A percentile compares a stretch with the other conserved stretches of the same genome.
These are phyloP conservation scores for Sitta europaea DNA, from an alignment of 2,113 vertebrate genomes.

Conservation along the genomic window DNA sequence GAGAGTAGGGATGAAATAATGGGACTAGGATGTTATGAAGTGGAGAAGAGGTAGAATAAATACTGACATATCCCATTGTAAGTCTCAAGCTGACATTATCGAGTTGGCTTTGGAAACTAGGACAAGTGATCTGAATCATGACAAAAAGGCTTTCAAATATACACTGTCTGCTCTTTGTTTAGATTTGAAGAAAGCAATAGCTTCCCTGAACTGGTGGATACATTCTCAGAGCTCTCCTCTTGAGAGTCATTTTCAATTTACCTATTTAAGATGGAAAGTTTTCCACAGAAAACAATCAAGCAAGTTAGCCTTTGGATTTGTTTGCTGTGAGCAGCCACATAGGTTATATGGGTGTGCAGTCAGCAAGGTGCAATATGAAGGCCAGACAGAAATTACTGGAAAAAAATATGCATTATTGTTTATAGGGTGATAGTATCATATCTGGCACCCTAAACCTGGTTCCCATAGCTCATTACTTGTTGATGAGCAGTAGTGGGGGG, in stretches of 20 bases:
- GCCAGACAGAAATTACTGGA: not conserved
- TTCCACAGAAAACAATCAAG: not conserved
- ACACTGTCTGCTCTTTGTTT: constrained; percentile 38
- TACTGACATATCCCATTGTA: constrained; percentile 51
- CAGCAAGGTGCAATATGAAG: not conserved
- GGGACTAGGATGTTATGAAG: constrained; percentile 14
- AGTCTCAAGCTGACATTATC: not conserved
- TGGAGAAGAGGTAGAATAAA: constrained; percentile 40
- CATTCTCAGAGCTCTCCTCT: not conserved
- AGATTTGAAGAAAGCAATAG: constrained; percentile 31
- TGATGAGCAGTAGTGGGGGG: not conserved
- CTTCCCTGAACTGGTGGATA: not conserved
- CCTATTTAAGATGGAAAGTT: not conserved
- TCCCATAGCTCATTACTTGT: not conserved
- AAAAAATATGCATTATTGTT: not conserved
- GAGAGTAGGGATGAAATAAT: constrained; percentile 18
- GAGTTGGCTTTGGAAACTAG: constrained; percentile 43
- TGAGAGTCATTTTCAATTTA: not conserved
- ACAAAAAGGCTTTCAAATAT: constrained; percentile 51
- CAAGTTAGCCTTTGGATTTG: not conserved
- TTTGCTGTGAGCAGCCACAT: not conserved
- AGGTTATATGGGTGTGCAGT: not conserved
- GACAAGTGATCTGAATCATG: constrained; percentile 49
- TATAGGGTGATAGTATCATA: not conserved
- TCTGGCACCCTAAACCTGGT: not conserved